phyloP scores from a whole-genome alignment of 53 echinoderm and acorn worm genomes.

The Hippasteria phrygiana region DNA sequence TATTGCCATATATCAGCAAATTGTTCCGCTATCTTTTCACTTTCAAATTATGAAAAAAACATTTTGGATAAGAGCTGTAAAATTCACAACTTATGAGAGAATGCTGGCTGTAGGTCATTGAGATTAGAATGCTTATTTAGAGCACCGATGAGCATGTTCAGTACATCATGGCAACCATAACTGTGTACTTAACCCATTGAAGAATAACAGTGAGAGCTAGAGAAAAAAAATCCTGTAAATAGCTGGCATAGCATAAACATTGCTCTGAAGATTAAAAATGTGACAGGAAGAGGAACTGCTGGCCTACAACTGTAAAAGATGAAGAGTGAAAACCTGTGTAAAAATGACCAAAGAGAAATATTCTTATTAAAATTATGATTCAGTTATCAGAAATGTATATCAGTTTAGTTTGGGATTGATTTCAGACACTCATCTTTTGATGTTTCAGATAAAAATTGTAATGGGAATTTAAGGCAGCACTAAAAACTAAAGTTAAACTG shows the following conservation, averaged over 20 bases:
- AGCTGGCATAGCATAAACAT: constrained; percentile 56
- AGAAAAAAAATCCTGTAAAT: not conserved
- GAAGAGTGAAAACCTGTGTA: too few relatives aligned
- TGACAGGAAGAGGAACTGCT: not conserved
- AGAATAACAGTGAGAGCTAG: not conserved
- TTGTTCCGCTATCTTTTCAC: not conserved
- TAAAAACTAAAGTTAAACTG: too few relatives aligned
- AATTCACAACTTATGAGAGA: not conserved
- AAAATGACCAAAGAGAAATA: too few relatives aligned
- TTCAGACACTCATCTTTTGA: too few relatives aligned
- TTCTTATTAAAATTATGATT: too few relatives aligned
- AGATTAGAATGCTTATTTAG: too few relatives aligned
- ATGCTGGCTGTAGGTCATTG: not conserved
- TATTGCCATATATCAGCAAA: not conserved
- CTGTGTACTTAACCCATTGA: not conserved
- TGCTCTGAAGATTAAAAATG: constrained; percentile 8
- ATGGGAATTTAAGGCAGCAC: too few relatives aligned
- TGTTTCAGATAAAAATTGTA: too few relatives aligned
- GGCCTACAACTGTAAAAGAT: too few relatives aligned
- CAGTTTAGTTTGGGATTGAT: too few relatives aligned
- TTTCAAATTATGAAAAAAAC: not conserved
- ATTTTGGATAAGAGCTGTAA: not conserved
- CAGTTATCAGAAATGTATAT: too few relatives aligned
- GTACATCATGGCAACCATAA: not conserved
- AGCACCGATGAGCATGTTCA: not conserved